These are phyloP conservation scores for Petrocephalus schoutedeni DNA, from an alignment of 2,797 vertebrate genomes.

Conservation along the genomic window DNA sequence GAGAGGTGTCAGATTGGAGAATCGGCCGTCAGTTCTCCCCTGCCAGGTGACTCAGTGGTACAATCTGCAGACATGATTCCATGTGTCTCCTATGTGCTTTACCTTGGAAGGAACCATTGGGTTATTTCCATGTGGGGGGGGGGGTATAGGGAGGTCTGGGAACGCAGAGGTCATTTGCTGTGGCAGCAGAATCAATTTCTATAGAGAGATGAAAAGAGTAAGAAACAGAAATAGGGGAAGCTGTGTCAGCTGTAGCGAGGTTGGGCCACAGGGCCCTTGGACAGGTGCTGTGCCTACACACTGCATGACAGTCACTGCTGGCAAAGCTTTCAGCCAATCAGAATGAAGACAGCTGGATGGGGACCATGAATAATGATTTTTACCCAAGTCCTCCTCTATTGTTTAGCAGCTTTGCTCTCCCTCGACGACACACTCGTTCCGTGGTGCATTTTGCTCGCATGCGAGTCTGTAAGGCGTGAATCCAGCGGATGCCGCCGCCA, in stretches of 20 bases:
- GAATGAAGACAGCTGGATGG: background rate
- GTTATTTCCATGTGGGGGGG: background rate
- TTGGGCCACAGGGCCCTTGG: background rate
- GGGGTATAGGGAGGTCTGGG: background rate
- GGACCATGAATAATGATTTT: background rate
- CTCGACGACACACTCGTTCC: background rate
- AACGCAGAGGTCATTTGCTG: background rate
- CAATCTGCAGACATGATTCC: background rate
- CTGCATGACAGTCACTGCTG: background rate
- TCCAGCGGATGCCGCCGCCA: background rate
- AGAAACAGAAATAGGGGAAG: background rate
- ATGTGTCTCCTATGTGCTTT: background rate
- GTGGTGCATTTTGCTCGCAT: background rate
- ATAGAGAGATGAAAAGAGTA: slow-evolving; percentile 1
- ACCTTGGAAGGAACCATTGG: background rate
- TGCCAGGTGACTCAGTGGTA: background rate
- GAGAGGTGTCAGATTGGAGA: background rate
- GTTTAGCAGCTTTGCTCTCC: background rate
- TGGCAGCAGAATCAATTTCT: slow-evolving; percentile 7
- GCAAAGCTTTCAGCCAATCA: background rate
- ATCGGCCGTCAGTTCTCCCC: background rate
- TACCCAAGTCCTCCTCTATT: background rate
- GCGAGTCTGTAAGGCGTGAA: background rate
- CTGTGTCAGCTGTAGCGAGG: background rate
- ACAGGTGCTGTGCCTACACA: background rate